Evolutionary conservation across 2,888 invertebrate species (phyloP), one percentile per base, ranked within the genome.

Genomic region (Ramazzottius varieornatus): DNA sequence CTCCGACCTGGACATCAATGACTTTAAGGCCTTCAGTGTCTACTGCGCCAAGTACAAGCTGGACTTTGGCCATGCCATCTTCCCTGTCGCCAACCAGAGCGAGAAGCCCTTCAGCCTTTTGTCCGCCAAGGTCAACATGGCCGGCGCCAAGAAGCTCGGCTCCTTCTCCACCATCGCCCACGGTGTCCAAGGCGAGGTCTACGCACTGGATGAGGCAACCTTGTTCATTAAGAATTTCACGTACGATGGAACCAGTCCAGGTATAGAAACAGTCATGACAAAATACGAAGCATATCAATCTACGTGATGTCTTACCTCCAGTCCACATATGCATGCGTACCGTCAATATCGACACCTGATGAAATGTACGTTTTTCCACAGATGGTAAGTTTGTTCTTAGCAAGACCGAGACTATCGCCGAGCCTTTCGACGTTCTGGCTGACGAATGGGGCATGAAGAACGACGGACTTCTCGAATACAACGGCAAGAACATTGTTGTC

Each of bases 151-250:
- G 63, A 65, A 65, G 32, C 46, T 65, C 32, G 65, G 65, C 46
- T 46, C 33, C 64, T 65, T 65, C 46, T 20, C 2, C 32, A 65
- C 65, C 13, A 13, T 65, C 32, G n/a, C 4, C 24, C 46, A 65
- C 46, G 24, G 63, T 20, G 65, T 65, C n/a, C 8, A 64, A 13
- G 65, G 65, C 4, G 65, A 65, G 46, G n/a, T 65, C 16, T 65
- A 65, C 46, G 65, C 65, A 4, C 46, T 65, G 13, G 65, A 65
- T 65, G 65, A 65, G 13, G 8, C 8, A n/a, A 65, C 65, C 20
- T 64, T 65, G 64, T 65, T 65, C 29, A 64, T 65, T 46, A 65
- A 65, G 65, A n/a, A 29, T 13, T 64, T 65, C 65, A 64, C 46
- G 20, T 65, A 65, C 63, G 65, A 33, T 32, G 65, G 65, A 13